phyloP scores from a whole-genome alignment of 2,113 vertebrate genomes.

The Ursus arctos region DNA sequence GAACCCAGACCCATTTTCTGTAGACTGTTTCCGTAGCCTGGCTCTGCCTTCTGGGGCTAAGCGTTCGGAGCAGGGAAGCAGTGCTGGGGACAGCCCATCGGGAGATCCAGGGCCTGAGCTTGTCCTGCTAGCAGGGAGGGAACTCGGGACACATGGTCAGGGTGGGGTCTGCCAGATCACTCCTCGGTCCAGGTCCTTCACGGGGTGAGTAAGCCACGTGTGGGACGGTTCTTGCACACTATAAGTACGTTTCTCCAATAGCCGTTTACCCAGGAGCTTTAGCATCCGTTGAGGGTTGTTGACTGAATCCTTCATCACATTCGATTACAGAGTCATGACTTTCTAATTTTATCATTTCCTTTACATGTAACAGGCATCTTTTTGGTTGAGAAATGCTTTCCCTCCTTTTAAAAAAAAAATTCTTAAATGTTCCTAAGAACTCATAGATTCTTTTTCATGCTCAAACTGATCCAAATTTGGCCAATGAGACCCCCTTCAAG shows the following conservation, averaged over 20 bases:
- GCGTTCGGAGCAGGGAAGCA: too few relatives aligned
- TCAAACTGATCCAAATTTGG: neutral
- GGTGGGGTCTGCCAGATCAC: neutral
- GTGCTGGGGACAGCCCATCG: rapidly evolving
- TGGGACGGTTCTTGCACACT: neutral
- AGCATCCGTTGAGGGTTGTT: neutral
- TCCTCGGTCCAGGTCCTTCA: neutral
- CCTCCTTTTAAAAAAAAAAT: neutral
- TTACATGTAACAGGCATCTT: neutral
- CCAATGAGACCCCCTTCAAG: neutral
- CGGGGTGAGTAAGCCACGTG: neutral
- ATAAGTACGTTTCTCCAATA: neutral
- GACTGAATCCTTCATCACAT: neutral
- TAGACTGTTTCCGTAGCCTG: neutral
- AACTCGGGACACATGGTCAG: neutral
- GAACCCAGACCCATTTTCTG: neutral
- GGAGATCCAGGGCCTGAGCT: neutral
- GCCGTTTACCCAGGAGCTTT: neutral
- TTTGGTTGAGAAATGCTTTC: neutral
- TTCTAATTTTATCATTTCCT: neutral
- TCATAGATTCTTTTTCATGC: neutral
- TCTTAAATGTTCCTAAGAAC: neutral
- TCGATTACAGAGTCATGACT: neutral
- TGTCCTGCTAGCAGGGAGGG: neutral
- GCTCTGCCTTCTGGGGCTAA: neutral